Base-by-base conservation (phyloP, 2,797 vertebrate species). In the Protonibea diacanthus region DNA sequence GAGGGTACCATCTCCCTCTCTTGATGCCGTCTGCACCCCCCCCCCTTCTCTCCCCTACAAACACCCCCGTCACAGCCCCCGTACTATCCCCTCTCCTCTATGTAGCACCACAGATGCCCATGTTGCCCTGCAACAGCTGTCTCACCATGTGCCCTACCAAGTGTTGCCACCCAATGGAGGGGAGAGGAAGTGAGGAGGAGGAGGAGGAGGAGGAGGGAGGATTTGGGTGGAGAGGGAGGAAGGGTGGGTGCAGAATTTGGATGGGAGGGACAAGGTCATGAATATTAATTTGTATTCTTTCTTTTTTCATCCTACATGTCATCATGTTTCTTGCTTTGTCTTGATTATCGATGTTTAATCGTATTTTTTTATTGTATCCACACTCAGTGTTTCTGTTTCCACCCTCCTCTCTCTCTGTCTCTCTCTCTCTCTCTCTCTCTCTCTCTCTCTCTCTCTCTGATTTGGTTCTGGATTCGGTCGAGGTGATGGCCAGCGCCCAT, bases 61-160 rank as follows among this genome's bases (percentile, higher is more conserved):
- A 79, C 73, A 66, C 62, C 48, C 68, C 58, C 80, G 8, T 38
- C 21, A 20, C 40, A 56, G 20, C 78, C 86, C 78, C 71, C 68
- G 20, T 57, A 81, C 85, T 71, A 86, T 83, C 86, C 85, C 76
- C 77, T 80, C 84, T 89, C 77, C 85, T 91, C 85, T 84, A 80
- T 76, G 81, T 91, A 91, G 90, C 91, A 90, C 86, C 92, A 94
- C 95, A 96, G 95, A 96, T 95, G 95, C 95, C 93, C 91, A 91
- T 92, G 93, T 95, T 95, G 92, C 93, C 92, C 95, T 92, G 95
- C 94, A 96, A 95, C 95, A 96, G 95, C 95, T 96, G 95, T 94
- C 95, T 94, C 94, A 94, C 95, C 94, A 95, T 96, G 95, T 96
- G 95, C 92, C 94, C 90, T 85, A 95, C 95, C 95, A 95, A 95